Conservation (phyloP, 2,888 invertebrate species). For the Drosophila mettleri region DNA sequence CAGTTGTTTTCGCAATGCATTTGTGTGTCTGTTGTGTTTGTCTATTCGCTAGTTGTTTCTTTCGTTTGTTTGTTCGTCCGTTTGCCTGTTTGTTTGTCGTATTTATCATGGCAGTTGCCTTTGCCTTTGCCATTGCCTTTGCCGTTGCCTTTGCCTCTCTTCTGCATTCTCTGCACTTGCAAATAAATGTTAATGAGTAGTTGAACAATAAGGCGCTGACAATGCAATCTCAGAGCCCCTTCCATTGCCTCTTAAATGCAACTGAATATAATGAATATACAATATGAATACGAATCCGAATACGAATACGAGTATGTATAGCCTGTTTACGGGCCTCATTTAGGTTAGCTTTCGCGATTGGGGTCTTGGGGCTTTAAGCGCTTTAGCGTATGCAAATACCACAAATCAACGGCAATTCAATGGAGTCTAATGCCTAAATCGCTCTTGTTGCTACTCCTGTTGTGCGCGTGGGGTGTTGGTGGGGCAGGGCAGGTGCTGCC, state of each 20-base stretch:
- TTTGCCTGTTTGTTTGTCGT: conserved; percentile 66
- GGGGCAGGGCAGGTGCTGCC: conserved; percentile 44
- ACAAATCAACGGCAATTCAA: conserved; percentile 74
- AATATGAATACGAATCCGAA: conserved; percentile 23
- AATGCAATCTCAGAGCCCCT: conserved; percentile 58
- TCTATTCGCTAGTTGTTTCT: conserved; percentile 54
- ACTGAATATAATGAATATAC: conserved; percentile 59
- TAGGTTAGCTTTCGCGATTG: conserved; percentile 31
- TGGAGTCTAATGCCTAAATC: conserved; percentile 77
- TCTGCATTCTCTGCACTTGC: conserved; percentile 73
- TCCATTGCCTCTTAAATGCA: conserved; percentile 49
- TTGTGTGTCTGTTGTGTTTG: conserved; percentile 59
- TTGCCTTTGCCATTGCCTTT: conserved; percentile 32
- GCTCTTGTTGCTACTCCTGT: conserved; percentile 51
- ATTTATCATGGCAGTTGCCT: conserved; percentile 80
- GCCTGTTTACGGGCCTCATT: conserved; percentile 7
- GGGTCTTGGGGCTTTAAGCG: conserved; percentile 45
- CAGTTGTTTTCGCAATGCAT: conserved; percentile 67
- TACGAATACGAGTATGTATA: neutral
- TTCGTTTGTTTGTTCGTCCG: conserved; percentile 56
- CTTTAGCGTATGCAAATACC: conserved; percentile 57
- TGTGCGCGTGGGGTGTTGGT: conserved; percentile 5
- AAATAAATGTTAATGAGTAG: conserved; percentile 81
- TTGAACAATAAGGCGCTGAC: conserved; percentile 74
- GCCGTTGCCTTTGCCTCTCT: conserved; percentile 67